Evolutionary conservation across 2,797 vertebrate genomes (phyloP), one percentile per base, ranked within the genome.

Genomic region (Manis pentadactyla): DNA sequence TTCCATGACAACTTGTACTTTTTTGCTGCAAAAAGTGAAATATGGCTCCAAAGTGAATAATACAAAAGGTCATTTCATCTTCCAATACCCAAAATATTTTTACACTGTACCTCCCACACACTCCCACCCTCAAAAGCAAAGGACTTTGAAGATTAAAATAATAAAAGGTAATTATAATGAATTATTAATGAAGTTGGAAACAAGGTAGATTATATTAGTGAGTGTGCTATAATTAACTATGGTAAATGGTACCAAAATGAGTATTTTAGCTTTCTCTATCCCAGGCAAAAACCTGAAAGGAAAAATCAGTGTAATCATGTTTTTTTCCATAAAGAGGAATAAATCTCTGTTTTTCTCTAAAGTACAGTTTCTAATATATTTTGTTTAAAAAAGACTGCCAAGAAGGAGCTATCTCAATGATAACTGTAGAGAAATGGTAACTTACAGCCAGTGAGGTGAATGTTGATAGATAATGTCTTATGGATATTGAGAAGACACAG

Each of bases 171-270:
- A 96, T 97, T 98, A 95, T 81, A 97, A 96, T 42, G 57, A 46
- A 96, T 19, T 59, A 77, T 95, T 95, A 98, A 97, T 93, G 82
- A 96, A 97, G 93, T 89, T 92, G 39, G 96, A 93, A 98, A 90
- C 63, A 89, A 94, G 27, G 46, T 96, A 90, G 89, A 75, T 55
- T 87, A 87, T 88, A 37, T 90, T 95, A 96, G 91, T 95, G 84
- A 97, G 29, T 61, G 55, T 95, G 42, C 94, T 97, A 93, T 95
- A 97, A 96, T 98, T 96, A 96, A 95, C 94, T 96, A 59, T 87
- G 82, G 94, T 91, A 97, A 97, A 94, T 61, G 29, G 88, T 92
- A 97, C 88, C 51, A 97, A 97, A 98, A 98, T 97, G 64, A 96
- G 31, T 87, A 95, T 98, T 96, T 92, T 96, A 95, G 23, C n/a